Evolutionary conservation across 2,888 invertebrate species (phyloP).

Genomic region (Pilophorus perplexus): DNA sequence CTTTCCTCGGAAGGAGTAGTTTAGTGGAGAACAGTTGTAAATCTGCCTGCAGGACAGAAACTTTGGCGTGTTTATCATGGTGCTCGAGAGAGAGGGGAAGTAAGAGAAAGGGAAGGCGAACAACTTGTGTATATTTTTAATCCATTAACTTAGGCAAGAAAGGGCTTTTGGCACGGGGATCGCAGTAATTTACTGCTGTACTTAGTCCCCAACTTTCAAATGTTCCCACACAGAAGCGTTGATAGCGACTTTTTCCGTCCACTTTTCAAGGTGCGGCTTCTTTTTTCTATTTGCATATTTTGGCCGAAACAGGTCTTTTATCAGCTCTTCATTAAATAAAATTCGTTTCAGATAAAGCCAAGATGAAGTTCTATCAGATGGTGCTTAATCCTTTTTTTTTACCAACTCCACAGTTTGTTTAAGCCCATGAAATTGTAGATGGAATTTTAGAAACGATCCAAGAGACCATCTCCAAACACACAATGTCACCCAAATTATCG

Average conservation of each 20-base stretch:
- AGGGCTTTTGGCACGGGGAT: slow-evolving; percentile 29
- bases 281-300: background rate
- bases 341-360: too few relatives aligned
- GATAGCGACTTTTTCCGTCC: slow-evolving; percentile 12
- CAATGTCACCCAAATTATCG: too few relatives aligned
- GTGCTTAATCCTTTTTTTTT: too few relatives aligned
- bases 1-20: slow-evolving; percentile 27
- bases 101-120: background rate
- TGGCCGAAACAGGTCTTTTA: too few relatives aligned
- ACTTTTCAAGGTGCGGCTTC: background rate
- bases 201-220: slow-evolving; percentile 29
- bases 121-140: slow-evolving; percentile 41
- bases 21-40: slow-evolving; percentile 35
- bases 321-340: too few relatives aligned
- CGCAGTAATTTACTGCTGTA: slow-evolving; percentile 34
- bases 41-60: slow-evolving; percentile 27
- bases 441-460: too few relatives aligned
- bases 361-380: too few relatives aligned
- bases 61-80: slow-evolving; percentile 37
- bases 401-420: too few relatives aligned
- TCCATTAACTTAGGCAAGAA: slow-evolving; percentile 29
- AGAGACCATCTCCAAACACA: too few relatives aligned
- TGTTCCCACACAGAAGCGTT: slow-evolving; percentile 26
- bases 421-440: too few relatives aligned
- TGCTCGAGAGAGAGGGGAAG: background rate